These are phyloP conservation scores for Plumapathes pennacea DNA, from an alignment of 92 coral and sea anemone species.

Conservation along the genomic window DNA sequence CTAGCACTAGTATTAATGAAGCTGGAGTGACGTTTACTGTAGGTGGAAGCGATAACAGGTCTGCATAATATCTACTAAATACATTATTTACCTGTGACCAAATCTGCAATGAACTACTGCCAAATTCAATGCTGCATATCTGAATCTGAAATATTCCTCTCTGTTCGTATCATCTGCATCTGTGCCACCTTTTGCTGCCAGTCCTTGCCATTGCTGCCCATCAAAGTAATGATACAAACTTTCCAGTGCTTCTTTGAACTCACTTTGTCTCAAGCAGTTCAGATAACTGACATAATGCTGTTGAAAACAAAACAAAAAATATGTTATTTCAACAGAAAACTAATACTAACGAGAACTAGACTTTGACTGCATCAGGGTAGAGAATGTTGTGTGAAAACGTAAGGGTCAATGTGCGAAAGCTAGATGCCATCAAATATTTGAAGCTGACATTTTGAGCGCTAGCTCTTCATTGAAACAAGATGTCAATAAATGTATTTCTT, in stretches of 20 bases:
- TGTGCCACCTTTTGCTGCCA: conserved; percentile 30
- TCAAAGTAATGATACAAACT: conserved; percentile 96
- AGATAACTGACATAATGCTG: conserved; percentile 92
- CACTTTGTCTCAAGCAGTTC: conserved; percentile 80
- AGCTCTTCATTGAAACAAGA: no score
- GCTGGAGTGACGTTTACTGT: no score
- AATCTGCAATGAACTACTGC: conserved; percentile 87
- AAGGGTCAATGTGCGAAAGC: no score
- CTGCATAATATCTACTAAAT: no score
- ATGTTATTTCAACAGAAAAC: neutral
- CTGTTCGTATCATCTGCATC: conserved; percentile 66
- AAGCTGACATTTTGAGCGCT: no score
- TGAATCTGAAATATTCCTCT: conserved; percentile 85
- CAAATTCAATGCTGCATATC: conserved; percentile 94
- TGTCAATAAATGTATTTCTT: no score
- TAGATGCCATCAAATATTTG: no score
- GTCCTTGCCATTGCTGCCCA: conserved; percentile 81
- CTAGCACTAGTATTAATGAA: neutral
- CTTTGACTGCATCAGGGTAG: no score
- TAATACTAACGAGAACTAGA: no score
- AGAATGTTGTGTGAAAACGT: no score
- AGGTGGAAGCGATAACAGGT: no score
- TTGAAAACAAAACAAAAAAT: neutral
- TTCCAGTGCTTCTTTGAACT: conserved; percentile 82
- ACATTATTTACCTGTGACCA: conserved; percentile 81